Percentiles rank a stretch among this genome's conserved stretches.
These are phyloP conservation scores for Sylvilagus bachmani DNA, from an alignment of 2,113 vertebrate genomes.

Conservation along the genomic window DNA sequence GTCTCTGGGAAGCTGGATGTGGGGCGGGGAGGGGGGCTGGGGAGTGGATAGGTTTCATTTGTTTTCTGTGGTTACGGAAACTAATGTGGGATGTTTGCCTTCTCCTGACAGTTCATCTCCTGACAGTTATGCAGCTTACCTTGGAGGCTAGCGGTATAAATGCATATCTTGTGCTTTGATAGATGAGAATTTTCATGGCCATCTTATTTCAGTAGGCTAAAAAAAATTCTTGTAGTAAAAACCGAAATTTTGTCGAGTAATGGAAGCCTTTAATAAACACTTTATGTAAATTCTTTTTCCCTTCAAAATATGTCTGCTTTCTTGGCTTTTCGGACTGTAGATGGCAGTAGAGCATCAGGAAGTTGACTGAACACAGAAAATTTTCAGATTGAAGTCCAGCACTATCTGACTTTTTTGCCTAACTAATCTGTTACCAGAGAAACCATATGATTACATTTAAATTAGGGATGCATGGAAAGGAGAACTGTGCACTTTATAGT, in stretches of 20 bases:
- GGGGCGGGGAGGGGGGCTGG: background rate
- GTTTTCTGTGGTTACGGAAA: slow-evolving; percentile 31
- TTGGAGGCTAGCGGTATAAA: background rate
- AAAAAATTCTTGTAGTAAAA: slow-evolving; percentile 43
- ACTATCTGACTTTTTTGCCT: background rate
- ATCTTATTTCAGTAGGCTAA: slow-evolving; percentile 56
- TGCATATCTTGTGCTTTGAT: background rate
- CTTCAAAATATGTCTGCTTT: background rate
- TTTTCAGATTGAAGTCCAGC: background rate
- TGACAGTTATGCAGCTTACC: background rate
- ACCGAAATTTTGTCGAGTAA: slow-evolving; percentile 23
- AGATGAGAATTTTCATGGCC: background rate
- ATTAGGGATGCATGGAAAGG: background rate
- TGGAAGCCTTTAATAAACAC: background rate
- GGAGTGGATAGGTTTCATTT: background rate
- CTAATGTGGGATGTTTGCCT: background rate
- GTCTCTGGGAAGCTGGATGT: slow-evolving; percentile 1
- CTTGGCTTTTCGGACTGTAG: slow-evolving; percentile 67
- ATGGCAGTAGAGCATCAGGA: slow-evolving; percentile 67
- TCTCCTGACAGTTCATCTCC: background rate
- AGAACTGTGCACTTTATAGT: background rate
- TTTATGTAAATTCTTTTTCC: background rate
- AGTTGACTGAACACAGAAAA: background rate
- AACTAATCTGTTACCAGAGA: background rate
- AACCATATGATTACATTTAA: background rate